phyloP scores from a whole-genome alignment of 2,797 vertebrate species.

The Gobionotothen gibberifrons region DNA sequence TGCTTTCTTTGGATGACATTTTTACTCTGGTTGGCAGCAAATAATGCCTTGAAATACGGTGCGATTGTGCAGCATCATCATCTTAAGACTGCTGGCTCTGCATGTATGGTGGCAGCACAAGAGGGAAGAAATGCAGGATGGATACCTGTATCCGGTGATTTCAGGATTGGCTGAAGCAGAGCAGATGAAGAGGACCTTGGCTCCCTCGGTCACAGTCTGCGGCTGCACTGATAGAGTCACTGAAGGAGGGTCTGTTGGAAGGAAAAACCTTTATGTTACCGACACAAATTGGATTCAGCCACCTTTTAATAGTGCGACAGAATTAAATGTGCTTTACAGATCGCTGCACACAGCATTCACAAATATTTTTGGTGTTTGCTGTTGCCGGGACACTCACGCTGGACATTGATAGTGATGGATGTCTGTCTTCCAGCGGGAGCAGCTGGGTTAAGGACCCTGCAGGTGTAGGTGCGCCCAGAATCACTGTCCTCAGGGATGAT shows the following conservation, averaged over 20 bases:
- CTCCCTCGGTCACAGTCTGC: conserved; percentile 90
- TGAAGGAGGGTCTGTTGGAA: conserved; percentile 87
- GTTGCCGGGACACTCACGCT: conserved; percentile 84
- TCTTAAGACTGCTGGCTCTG: conserved; percentile 21
- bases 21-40: conserved; percentile 2
- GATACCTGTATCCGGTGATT: conserved; percentile 92
- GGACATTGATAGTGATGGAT: conserved; percentile 89
- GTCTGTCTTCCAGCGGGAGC: conserved; percentile 90
- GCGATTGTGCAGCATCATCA: conserved; percentile 2
- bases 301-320: conserved; percentile 6
- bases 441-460: conserved; percentile 89
- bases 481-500: conserved; percentile 89
- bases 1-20: conserved; percentile 11
- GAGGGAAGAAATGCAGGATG: conserved; percentile 7
- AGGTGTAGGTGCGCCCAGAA: conserved; percentile 89
- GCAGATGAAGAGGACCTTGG: conserved; percentile 91
- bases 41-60: background rate
- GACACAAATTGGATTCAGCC: background rate
- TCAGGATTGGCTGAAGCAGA: conserved; percentile 92
- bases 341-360: background rate
- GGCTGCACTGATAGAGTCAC: conserved; percentile 92
- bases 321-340: conserved; percentile 10
- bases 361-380: conserved; percentile 13
- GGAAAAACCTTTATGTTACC: conserved; percentile 30
- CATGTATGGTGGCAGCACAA: background rate